Evolutionary conservation across 1,140 invertebrate species (phyloP).

Genomic region (Scaptomyza pallida): DNA sequence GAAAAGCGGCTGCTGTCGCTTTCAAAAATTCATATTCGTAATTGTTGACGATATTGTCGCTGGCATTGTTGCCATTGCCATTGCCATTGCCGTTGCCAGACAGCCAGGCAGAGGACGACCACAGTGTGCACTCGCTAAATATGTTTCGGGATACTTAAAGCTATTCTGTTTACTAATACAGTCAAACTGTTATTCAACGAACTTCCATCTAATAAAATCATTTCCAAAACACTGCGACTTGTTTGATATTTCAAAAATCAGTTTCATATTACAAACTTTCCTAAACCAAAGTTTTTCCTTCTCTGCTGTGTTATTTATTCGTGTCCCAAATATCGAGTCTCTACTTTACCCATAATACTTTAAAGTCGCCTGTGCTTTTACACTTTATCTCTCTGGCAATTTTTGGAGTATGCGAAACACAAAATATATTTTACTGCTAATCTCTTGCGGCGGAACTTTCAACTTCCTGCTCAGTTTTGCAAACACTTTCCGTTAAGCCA

Average conservation of each 20-base stretch:
- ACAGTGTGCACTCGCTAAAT: conserved; percentile 55
- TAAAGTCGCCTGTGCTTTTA: conserved; percentile 43
- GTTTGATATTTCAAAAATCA: too few relatives aligned
- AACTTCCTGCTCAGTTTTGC: conserved; percentile 71
- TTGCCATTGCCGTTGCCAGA: conserved; percentile 5
- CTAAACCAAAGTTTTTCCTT: too few relatives aligned
- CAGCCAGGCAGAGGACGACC: conserved; percentile 29
- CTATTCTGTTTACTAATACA: too few relatives aligned
- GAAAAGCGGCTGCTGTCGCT: conserved; percentile 60
- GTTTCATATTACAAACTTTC: too few relatives aligned
- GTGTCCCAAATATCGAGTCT: neutral
- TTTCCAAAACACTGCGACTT: too few relatives aligned
- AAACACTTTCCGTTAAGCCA: conserved; percentile 59
- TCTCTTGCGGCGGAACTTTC: conserved; percentile 64
- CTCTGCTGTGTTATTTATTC: too few relatives aligned
- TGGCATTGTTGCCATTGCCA: conserved; percentile 48
- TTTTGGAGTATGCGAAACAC: conserved; percentile 57
- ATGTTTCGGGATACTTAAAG: too few relatives aligned
- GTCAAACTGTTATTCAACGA: too few relatives aligned
- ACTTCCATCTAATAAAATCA: too few relatives aligned
- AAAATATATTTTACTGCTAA: conserved; percentile 71
- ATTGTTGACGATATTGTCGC: conserved; percentile 82
- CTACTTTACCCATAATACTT: conserved; percentile 44
- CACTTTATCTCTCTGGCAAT: conserved; percentile 37
- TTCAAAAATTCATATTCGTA: conserved; percentile 83